Evolutionary conservation across 2,888 invertebrate species (phyloP), one percentile per base, ranked within the genome.

Genomic region (Andrena fulva): DNA sequence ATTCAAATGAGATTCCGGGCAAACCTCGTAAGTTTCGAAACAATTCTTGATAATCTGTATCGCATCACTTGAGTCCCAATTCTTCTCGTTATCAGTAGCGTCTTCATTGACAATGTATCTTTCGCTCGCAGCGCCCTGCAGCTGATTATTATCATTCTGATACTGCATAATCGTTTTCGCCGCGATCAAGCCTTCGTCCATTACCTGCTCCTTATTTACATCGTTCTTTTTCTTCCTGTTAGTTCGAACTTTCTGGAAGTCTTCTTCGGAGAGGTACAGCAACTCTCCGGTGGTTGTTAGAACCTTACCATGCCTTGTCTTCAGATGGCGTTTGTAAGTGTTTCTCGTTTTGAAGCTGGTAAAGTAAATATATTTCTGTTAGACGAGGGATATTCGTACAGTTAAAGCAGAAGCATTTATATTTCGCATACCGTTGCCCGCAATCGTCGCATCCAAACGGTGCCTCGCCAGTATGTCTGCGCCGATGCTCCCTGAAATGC

Each of bases 301-400:
- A 31, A 95, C 94, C 91, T 95, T 95, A 6, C 95, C 95, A 84
- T 96, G 96, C 2, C 95, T 92, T 4, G 95, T 95, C 88, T 95
- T 95, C 77, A 96, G 91, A 88, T 96, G 96, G 2, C 95, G 94
- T 87, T 96, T 96, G 91, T 95, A 96, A 0, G 95, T 95, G 89
- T 96, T 96, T 42, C 95, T 93, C 0, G 96, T 95, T 91, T 95
- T 95, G 87, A 95, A 96, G 87, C 95, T 94, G 6, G 33, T 42
- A 5, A 42, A 42, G 16, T 16, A 42, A 42, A 42, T 50, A 52
- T n/a, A 50, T 2, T 50, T 31, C 35, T 78, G 12, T 12, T 42
- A 52, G 59, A 52, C 35, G 12, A 31, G 12, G 56, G 0, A 12
- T 5, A 54, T 48, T 42, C 6, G 35, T 27, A 77, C 20, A 60